Conservation (phyloP, 2,888 invertebrate species). For the Lampropteryx suffumata region DNA sequence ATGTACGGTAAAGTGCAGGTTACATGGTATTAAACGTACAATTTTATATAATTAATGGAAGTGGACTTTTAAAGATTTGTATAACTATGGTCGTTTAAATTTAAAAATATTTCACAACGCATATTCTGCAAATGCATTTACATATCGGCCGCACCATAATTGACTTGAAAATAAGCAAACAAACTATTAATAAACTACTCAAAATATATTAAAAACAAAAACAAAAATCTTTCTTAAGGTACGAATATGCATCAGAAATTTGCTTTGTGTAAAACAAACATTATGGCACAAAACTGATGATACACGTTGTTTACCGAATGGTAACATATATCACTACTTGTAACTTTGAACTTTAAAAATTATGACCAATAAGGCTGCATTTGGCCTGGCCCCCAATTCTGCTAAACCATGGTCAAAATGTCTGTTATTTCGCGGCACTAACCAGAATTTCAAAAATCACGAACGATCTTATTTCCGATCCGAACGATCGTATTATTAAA, state of each 20-base stretch:
- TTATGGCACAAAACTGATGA: conserved; percentile 31
- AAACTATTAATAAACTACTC: conserved; percentile 38
- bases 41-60: too few species aligned
- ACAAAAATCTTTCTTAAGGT: conserved; percentile 29
- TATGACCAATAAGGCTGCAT: too few species aligned
- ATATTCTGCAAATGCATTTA: conserved; percentile 45
- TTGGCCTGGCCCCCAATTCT: too few species aligned
- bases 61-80: too few species aligned
- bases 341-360: conserved; percentile 13
- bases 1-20: too few species aligned
- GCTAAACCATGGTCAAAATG: too few species aligned
- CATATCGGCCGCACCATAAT: conserved; percentile 76
- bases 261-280: conserved; percentile 14
- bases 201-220: conserved; percentile 42
- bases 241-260: conserved; percentile 16
- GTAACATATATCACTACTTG: conserved; percentile 18
- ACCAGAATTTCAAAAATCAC: too few species aligned
- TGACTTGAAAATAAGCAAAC: conserved; percentile 61
- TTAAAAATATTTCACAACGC: conserved; percentile 41
- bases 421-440: too few species aligned
- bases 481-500: too few species aligned
- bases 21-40: too few species aligned
- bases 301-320: conserved; percentile 20
- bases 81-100: too few species aligned
- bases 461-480: too few species aligned